Conservation (phyloP, 1,140 invertebrate genomes). For the Hermatobates lingyangjiaoensis region DNA sequence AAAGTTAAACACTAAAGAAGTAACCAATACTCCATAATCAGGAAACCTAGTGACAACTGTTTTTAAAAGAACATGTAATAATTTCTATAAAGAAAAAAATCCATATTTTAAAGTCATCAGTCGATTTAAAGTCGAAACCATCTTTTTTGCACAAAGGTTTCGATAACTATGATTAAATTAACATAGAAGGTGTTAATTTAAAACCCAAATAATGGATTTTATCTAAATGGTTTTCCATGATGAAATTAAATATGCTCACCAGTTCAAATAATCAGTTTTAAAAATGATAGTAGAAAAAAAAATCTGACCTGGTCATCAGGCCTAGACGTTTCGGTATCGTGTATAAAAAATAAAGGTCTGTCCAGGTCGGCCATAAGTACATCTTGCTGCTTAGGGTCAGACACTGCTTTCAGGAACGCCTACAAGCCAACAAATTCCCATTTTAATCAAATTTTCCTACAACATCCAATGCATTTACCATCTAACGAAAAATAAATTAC, state of each 20-base stretch:
- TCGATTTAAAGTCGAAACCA: too few species aligned
- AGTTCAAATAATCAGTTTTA: neutral
- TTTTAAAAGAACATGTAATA: too few species aligned
- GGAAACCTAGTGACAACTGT: too few species aligned
- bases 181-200: neutral
- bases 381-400: slow-evolving; percentile 2
- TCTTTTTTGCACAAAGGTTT: neutral
- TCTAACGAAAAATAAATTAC: too few species aligned
- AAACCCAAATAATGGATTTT: too few species aligned
- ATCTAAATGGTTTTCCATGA: too few species aligned
- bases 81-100: too few species aligned
- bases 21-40: too few species aligned
- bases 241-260: too few species aligned
- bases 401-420: slow-evolving; percentile 8
- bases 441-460: neutral
- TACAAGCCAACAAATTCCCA: neutral
- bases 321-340: neutral
- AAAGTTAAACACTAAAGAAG: too few species aligned
- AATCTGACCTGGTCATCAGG: neutral
- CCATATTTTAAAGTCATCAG: too few species aligned
- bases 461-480: neutral
- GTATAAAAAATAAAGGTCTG: neutral
- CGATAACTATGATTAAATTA: neutral
- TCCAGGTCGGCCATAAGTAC: neutral
- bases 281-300: neutral